phyloP scores from a whole-genome alignment of 2,797 vertebrate genomes.

The Hoplostethus atlanticus region DNA sequence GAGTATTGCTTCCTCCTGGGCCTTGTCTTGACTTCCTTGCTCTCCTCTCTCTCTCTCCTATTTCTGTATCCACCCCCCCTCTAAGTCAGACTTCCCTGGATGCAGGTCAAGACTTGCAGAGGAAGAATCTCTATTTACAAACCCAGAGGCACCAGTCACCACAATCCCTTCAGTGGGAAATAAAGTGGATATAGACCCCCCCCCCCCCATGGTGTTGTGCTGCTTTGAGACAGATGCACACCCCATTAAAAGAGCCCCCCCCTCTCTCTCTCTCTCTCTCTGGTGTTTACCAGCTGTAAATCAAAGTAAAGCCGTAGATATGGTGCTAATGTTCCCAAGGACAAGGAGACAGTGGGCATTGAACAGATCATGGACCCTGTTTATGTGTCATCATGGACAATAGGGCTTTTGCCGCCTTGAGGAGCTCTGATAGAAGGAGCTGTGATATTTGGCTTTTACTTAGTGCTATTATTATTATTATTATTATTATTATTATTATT shows the following conservation, averaged over 20 bases:
- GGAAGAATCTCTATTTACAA: slow-evolving; percentile 68
- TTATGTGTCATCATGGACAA: slow-evolving; percentile 4
- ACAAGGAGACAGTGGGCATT: slow-evolving; percentile 14
- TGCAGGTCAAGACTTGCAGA: slow-evolving; percentile 72
- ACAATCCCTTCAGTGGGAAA: slow-evolving; percentile 59
- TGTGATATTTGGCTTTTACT: too few species aligned
- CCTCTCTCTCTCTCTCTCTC: not conserved
- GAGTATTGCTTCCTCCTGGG: slow-evolving; percentile 69
- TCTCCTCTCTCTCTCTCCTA: slow-evolving; percentile 29
- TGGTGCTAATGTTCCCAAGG: slow-evolving; percentile 6
- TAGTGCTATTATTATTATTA: too few species aligned
- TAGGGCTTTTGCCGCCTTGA: not conserved
- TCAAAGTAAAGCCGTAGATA: not conserved
- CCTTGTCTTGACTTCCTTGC: slow-evolving; percentile 53
- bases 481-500: too few species aligned
- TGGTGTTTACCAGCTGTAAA: slow-evolving; percentile 40
- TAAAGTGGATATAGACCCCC: slow-evolving; percentile 59
- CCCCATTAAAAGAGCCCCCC: slow-evolving; percentile 31
- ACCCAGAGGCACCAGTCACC: slow-evolving; percentile 59
- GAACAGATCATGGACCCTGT: slow-evolving; percentile 23
- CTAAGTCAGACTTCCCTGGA: slow-evolving; percentile 61
- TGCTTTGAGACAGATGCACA: slow-evolving; percentile 51
- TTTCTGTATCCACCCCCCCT: slow-evolving; percentile 33
- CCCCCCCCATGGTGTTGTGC: slow-evolving; percentile 49
- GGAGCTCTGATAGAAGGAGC: too few species aligned